A percentile compares a stretch with the other conserved stretches of the same genome.
Conservation (phyloP, 2,888 invertebrate species). For the Thymelicus sylvestris region DNA sequence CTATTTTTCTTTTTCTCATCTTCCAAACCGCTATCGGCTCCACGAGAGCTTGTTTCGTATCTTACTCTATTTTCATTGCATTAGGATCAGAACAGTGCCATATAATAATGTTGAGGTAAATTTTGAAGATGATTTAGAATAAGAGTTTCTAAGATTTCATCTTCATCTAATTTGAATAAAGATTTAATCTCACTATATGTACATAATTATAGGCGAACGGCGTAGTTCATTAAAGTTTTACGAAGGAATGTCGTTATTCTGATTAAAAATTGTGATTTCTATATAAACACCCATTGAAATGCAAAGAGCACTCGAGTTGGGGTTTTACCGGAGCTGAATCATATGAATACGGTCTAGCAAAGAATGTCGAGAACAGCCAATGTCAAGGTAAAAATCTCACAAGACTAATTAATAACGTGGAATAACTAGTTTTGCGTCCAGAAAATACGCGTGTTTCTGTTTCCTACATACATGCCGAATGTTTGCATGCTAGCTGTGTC, state of each 20-base stretch:
- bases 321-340: slow-evolving; percentile 18
- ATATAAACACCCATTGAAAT: slow-evolving; percentile 14
- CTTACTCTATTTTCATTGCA: not conserved
- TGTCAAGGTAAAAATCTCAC: slow-evolving; percentile 4
- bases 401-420: slow-evolving; percentile 24
- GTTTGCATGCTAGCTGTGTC: not conserved
- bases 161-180: not conserved
- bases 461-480: not conserved
- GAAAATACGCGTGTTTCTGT: not conserved
- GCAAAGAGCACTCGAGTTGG: not conserved
- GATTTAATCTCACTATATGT: not conserved
- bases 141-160: not conserved
- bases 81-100: not conserved
- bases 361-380: not conserved
- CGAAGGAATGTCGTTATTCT: not conserved
- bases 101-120: not conserved
- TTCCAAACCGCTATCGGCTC: not conserved
- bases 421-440: slow-evolving; percentile 21
- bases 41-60: not conserved
- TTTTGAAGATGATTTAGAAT: too few relatives aligned
- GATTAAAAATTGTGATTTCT: slow-evolving; percentile 4
- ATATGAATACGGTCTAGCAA: not conserved
- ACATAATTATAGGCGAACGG: not conserved
- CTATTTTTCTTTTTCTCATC: slow-evolving; percentile 13
- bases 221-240: too few relatives aligned